Percentiles rank a stretch among this genome's conserved stretches.
Evolutionary conservation across 2,113 vertebrate species (phyloP).

Genomic region (Bufo gargarizans): DNA sequence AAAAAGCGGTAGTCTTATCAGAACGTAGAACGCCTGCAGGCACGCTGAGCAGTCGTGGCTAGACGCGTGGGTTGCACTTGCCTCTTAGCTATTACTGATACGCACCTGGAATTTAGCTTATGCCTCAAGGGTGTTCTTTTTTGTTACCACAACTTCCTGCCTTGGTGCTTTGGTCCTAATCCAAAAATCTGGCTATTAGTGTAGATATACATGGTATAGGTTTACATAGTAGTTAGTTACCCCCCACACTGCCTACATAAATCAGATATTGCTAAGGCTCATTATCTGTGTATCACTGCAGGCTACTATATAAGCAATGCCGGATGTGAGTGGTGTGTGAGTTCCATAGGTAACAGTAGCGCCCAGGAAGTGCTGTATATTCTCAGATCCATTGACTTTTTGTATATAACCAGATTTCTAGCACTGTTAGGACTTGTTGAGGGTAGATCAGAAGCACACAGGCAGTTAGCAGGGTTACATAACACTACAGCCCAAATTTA

Average conservation of each 20-base stretch:
- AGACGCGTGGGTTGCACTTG: slow-evolving; percentile 49
- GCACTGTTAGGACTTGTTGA: neutral
- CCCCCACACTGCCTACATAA: neutral
- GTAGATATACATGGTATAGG: neutral
- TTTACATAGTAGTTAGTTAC: neutral
- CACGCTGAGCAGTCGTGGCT: neutral
- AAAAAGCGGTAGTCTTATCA: slow-evolving; percentile 16
- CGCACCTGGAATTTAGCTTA: slow-evolving; percentile 44
- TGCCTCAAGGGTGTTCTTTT: slow-evolving; percentile 40
- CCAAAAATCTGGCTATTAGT: neutral
- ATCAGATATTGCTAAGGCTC: neutral
- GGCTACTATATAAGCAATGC: neutral
- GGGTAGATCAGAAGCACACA: neutral
- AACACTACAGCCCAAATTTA: neutral
- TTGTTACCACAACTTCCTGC: slow-evolving; percentile 46
- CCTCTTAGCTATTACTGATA: neutral
- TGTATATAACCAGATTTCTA: neutral
- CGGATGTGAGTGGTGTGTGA: neutral
- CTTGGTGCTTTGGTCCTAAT: neutral
- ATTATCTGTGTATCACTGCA: neutral
- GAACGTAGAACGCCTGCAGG: slow-evolving; percentile 31
- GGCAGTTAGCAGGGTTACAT: neutral
- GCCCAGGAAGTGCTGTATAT: neutral
- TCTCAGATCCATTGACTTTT: neutral
- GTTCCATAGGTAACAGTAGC: neutral